Conservation (phyloP, 2,113 vertebrate species). For the Cynopterus brachyotis region DNA sequence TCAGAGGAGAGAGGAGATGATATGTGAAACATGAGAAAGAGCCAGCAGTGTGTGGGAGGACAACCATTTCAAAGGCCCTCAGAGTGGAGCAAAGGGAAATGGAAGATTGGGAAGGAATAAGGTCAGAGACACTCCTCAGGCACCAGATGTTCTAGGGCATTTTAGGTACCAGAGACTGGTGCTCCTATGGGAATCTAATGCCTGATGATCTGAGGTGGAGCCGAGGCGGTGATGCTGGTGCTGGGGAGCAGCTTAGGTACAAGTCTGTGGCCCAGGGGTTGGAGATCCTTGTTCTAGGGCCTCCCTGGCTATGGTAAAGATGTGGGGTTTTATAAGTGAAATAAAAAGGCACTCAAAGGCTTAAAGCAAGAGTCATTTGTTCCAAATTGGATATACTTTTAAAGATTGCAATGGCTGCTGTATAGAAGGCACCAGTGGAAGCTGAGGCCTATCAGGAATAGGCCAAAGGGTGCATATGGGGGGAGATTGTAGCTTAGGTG, state of each 20-base stretch:
- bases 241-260: too few relatives aligned
- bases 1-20: background rate
- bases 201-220: too few relatives aligned
- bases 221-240: too few relatives aligned
- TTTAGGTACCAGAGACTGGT: too few relatives aligned
- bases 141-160: background rate
- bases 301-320: background rate
- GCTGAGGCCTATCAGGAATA: background rate
- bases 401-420: background rate
- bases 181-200: too few relatives aligned
- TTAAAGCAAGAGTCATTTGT: background rate
- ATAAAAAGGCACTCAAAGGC: background rate
- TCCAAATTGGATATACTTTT: background rate
- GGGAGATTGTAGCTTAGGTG: background rate
- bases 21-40: background rate
- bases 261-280: too few relatives aligned
- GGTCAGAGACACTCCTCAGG: background rate
- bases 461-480: background rate
- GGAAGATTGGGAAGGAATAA: fast-evolving
- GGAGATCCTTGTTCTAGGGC: too few relatives aligned
- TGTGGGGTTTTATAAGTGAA: background rate
- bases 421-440: background rate
- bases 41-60: background rate
- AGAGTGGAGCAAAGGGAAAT: background rate
- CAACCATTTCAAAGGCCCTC: background rate